These are phyloP conservation scores for Amyelois transitella DNA, from an alignment of 1,140 invertebrate species.

Conservation along the genomic window DNA sequence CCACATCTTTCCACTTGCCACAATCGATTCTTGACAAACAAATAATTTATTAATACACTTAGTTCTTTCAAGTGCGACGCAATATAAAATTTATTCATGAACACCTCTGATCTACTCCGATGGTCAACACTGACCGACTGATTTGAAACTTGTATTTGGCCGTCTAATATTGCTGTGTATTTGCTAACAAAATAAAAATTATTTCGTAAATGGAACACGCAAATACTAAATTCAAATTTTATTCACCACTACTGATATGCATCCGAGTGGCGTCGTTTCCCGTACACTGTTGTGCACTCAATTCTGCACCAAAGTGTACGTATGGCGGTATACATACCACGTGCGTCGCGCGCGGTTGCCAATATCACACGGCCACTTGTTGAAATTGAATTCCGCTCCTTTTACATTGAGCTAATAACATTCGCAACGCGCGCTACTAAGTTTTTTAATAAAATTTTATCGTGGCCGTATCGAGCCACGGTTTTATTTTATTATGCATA, in stretches of 20 bases:
- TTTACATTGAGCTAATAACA: slow-evolving; percentile 8
- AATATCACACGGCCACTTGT: slow-evolving; percentile 13
- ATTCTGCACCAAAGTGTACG: slow-evolving; percentile 6
- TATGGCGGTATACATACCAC: too few relatives aligned
- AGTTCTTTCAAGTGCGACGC: too few relatives aligned
- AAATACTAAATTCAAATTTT: background rate
- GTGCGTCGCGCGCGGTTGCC: background rate
- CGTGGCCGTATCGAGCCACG: background rate
- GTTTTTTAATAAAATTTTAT: slow-evolving; percentile 15
- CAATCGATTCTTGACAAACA: too few relatives aligned
- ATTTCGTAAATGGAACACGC: background rate
- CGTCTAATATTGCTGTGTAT: too few relatives aligned
- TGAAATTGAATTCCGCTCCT: slow-evolving; percentile 11
- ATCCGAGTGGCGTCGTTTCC: background rate
- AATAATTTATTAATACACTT: too few relatives aligned
- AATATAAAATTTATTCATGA: too few relatives aligned
- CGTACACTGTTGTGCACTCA: slow-evolving; percentile 1
- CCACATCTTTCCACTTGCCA: too few relatives aligned
- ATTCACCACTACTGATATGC: background rate
- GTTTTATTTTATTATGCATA: background rate
- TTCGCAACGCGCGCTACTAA: slow-evolving; percentile 4
- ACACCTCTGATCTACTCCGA: too few relatives aligned
- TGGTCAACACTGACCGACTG: too few relatives aligned
- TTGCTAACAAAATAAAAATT: too few relatives aligned
- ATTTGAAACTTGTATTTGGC: too few relatives aligned